Evolutionary conservation across 2,113 vertebrate species (phyloP).

Genomic region (Tychaedon coryphoeus): DNA sequence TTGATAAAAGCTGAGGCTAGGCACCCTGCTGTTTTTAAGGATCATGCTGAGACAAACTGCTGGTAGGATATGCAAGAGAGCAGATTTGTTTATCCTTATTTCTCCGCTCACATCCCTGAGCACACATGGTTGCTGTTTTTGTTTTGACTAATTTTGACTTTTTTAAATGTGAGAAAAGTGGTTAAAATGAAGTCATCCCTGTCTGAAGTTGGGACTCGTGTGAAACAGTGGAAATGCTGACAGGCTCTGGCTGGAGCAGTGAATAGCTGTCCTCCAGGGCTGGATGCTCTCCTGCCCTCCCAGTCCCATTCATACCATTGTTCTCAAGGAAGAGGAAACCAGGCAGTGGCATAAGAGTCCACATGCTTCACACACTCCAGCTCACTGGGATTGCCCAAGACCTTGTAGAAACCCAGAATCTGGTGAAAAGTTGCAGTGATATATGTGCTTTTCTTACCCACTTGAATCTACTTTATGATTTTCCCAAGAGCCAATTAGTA

Average conservation of each 20-base stretch:
- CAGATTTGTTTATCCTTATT: conserved; percentile 51
- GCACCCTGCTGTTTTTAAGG: conserved; percentile 49
- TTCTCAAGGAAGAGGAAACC: background rate
- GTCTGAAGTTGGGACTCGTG: conserved; percentile 11
- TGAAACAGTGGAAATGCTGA: conserved; percentile 64
- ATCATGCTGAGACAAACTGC: conserved; percentile 15
- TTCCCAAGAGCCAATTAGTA: background rate
- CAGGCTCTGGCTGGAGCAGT: background rate
- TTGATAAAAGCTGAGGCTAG: conserved; percentile 44
- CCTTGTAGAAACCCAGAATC: background rate
- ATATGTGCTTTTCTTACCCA: background rate
- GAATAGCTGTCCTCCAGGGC: background rate
- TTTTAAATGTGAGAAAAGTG: conserved; percentile 67
- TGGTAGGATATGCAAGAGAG: conserved; percentile 35
- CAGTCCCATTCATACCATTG: background rate
- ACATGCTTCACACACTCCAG: background rate
- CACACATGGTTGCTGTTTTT: conserved; percentile 69
- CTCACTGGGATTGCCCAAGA: background rate
- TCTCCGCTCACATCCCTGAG: conserved; percentile 56
- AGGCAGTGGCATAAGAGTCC: background rate
- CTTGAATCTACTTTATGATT: background rate
- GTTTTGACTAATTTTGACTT: conserved; percentile 69
- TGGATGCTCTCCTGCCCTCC: background rate
- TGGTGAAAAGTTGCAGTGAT: background rate
- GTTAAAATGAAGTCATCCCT: conserved; percentile 55